phyloP scores from a whole-genome alignment of 2,888 invertebrate genomes.

The Spodoptera picta region DNA sequence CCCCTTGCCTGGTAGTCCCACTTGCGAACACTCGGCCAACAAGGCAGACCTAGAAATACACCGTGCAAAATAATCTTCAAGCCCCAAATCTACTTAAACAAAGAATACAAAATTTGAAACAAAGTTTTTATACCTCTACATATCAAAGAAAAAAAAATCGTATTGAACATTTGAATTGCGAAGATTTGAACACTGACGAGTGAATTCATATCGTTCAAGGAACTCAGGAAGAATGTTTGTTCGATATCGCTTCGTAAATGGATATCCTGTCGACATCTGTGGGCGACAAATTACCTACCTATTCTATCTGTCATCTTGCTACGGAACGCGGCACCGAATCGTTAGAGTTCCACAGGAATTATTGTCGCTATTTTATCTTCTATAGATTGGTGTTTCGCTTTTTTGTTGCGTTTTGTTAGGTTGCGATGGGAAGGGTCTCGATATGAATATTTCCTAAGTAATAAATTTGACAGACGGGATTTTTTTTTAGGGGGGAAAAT shows the following conservation, averaged over 20 bases:
- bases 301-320: constrained; percentile 71
- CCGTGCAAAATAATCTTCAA: not conserved
- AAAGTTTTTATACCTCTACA: constrained; percentile 13
- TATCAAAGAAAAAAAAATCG: constrained; percentile 21
- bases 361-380: not conserved
- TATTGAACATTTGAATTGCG: constrained; percentile 25
- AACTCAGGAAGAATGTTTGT: constrained; percentile 51
- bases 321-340: constrained; percentile 40
- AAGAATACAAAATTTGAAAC: not conserved
- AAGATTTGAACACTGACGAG: constrained; percentile 38
- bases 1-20: too few relatives aligned
- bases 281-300: constrained; percentile 73
- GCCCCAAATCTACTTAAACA: not conserved
- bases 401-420: not conserved
- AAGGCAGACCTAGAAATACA: too few relatives aligned
- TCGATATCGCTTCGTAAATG: constrained; percentile 56
- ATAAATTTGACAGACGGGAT: too few relatives aligned
- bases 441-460: too few relatives aligned
- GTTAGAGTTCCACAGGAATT: constrained; percentile 38
- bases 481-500: too few relatives aligned
- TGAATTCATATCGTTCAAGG: constrained; percentile 47
- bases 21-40: too few relatives aligned
- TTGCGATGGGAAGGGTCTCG: too few relatives aligned
- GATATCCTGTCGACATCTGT: constrained; percentile 63
- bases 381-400: not conserved